Evolutionary conservation across 2,113 vertebrate species (phyloP).

Genomic region (Tragulus kanchil): DNA sequence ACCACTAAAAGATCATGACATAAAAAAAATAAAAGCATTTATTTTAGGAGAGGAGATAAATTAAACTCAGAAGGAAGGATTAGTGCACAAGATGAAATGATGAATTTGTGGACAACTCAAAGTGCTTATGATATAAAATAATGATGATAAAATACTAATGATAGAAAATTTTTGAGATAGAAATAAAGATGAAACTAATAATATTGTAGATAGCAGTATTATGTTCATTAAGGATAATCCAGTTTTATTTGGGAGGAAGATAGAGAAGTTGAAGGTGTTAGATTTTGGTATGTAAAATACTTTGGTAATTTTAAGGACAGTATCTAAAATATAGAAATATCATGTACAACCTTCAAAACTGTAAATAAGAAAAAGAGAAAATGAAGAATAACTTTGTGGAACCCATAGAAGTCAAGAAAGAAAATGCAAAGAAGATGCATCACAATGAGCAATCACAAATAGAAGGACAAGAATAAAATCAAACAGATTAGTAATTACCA

Average conservation of each 20-base stretch:
- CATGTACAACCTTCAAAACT: background rate
- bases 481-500: background rate
- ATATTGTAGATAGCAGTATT: background rate
- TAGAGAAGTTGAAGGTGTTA: background rate
- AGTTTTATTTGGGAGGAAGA: background rate
- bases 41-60: background rate
- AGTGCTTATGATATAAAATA: background rate
- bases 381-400: background rate
- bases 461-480: background rate
- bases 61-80: background rate
- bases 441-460: background rate
- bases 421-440: background rate
- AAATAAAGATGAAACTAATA: background rate
- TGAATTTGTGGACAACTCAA: background rate
- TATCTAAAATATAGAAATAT: background rate
- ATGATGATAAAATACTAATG: background rate
- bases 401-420: background rate
- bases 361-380: background rate
- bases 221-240: background rate
- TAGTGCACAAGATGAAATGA: background rate
- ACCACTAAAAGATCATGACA: background rate
- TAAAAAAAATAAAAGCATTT: background rate
- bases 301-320: background rate
- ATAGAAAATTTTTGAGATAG: background rate
- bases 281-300: background rate